These are phyloP conservation scores for Linepithema humile DNA, from an alignment of 1,140 invertebrate genomes.

Conservation along the genomic window DNA sequence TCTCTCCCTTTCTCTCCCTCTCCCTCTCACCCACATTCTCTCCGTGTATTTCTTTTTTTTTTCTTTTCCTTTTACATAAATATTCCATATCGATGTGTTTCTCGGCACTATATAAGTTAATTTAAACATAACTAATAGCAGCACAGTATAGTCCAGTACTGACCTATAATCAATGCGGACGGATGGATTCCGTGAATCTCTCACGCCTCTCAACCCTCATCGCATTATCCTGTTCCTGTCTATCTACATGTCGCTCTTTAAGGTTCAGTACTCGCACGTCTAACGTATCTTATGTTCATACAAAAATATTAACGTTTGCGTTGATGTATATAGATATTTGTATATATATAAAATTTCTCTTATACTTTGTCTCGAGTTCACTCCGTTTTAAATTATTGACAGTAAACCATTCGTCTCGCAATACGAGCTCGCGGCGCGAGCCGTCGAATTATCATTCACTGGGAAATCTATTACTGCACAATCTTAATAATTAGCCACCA, in stretches of 20 bases:
- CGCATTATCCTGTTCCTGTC: conserved; percentile 56
- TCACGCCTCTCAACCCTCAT: conserved; percentile 59
- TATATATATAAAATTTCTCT: conserved; percentile 39
- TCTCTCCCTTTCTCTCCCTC: conserved; percentile 42
- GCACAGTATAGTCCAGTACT: conserved; percentile 84
- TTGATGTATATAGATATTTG: conserved; percentile 48
- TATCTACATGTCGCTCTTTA: conserved; percentile 69
- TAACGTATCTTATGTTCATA: conserved; percentile 76
- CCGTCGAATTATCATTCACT: conserved; percentile 11
- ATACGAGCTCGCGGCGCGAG: conserved; percentile 54
- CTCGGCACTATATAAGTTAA: conserved; percentile 74
- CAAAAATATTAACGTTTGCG: conserved; percentile 80
- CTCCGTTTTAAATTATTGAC: conserved; percentile 61
- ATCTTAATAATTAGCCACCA: conserved; percentile 8
- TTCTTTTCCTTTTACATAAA: conserved; percentile 60
- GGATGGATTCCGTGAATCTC: conserved; percentile 78
- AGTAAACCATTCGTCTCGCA: conserved; percentile 73
- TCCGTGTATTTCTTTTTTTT: conserved; percentile 51
- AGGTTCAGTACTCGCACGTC: conserved; percentile 81
- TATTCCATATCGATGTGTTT: conserved; percentile 60
- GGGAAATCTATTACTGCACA: conserved; percentile 19
- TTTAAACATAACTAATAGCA: conserved; percentile 82
- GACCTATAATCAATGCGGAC: conserved; percentile 84
- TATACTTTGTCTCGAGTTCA: conserved; percentile 67
- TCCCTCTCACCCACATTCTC: conserved; percentile 53